Evolutionary conservation across 2,113 vertebrate species (phyloP).

Genomic region (Tetraodon nigroviridis): DNA sequence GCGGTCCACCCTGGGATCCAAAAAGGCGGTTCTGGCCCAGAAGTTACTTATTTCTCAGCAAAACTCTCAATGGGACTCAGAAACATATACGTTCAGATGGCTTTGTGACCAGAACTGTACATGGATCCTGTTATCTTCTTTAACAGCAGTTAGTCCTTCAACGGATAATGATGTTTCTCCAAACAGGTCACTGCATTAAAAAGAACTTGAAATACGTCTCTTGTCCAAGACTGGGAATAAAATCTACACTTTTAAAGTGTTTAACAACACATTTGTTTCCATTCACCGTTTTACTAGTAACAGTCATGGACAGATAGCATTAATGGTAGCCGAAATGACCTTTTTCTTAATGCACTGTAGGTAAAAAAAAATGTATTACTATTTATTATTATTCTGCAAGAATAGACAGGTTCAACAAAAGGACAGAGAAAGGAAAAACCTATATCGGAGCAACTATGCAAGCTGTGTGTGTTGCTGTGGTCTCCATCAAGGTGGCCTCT

Average conservation of each 20-base stretch:
- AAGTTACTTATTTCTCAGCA: conserved; percentile 66
- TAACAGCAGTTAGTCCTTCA: conserved; percentile 69
- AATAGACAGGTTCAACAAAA: background rate
- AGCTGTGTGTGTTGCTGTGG: conserved; percentile 20
- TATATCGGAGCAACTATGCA: conserved; percentile 15
- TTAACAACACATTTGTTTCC: conserved; percentile 20
- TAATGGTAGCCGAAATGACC: background rate
- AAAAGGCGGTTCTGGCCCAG: conserved; percentile 71
- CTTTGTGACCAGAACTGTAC: conserved; percentile 39
- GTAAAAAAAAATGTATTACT: background rate
- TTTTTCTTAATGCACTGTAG: background rate
- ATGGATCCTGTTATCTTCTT: conserved; percentile 65
- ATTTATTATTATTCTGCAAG: background rate
- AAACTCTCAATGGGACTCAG: conserved; percentile 57
- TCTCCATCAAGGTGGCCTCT: conserved; percentile 54
- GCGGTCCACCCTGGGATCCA: conserved; percentile 61
- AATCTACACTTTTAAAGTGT: conserved; percentile 43
- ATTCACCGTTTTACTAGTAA: background rate
- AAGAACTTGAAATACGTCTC: conserved; percentile 49
- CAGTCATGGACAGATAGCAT: background rate
- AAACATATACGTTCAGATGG: conserved; percentile 63
- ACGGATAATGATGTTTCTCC: conserved; percentile 44
- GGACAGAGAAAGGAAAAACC: background rate
- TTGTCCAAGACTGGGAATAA: conserved; percentile 58
- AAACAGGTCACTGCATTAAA: conserved; percentile 46